phyloP scores from a whole-genome alignment of 2,888 invertebrate species.

The Mesoligia furuncula region DNA sequence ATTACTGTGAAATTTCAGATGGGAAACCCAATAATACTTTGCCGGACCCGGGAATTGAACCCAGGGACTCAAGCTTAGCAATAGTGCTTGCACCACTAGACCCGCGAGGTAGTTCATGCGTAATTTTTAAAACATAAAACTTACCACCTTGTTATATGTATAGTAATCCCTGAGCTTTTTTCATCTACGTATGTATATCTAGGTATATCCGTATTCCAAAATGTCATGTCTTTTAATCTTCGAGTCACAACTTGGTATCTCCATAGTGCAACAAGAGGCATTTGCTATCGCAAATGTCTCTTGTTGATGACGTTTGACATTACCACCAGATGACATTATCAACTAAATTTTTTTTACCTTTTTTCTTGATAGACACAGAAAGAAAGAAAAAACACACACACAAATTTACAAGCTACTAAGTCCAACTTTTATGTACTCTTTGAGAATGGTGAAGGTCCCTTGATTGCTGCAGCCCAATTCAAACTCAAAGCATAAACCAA shows the following conservation, averaged over 20 bases:
- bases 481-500: neutral
- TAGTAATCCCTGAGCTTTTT: neutral
- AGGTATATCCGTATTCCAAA: neutral
- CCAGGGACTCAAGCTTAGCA: neutral
- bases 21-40: neutral
- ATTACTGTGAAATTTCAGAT: neutral
- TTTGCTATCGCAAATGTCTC: neutral
- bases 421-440: neutral
- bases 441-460: neutral
- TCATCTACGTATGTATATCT: neutral
- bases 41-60: neutral
- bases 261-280: neutral
- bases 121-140: neutral
- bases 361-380: too few relatives aligned
- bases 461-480: neutral
- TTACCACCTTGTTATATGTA: neutral
- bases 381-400: neutral
- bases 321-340: neutral
- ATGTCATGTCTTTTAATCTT: neutral
- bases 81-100: neutral
- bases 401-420: neutral
- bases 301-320: too few relatives aligned
- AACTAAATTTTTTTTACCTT: neutral
- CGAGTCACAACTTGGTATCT: neutral
- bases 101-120: neutral